phyloP scores from a whole-genome alignment of 2,888 invertebrate species.

The Tethea ocularis region DNA sequence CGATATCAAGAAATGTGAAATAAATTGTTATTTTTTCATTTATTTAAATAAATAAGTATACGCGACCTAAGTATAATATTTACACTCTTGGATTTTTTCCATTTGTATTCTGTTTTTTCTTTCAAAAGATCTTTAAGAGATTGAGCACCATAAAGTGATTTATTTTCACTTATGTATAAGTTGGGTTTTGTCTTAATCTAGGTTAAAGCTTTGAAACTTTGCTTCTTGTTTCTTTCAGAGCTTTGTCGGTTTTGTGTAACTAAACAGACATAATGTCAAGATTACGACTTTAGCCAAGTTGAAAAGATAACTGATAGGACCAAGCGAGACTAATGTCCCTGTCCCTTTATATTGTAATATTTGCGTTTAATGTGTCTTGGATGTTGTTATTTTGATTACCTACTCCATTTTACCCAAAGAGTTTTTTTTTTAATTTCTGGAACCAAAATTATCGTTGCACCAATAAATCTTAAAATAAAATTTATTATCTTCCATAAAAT shows the following conservation, averaged over 20 bases:
- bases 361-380: neutral
- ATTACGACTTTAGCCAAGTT: slow-evolving; percentile 18
- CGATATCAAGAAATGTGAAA: too few species aligned
- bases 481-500: too few species aligned
- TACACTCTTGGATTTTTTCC: too few species aligned
- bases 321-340: slow-evolving; percentile 12
- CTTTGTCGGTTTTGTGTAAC: neutral
- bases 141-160: neutral
- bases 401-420: too few species aligned
- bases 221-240: neutral
- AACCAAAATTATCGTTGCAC: too few species aligned
- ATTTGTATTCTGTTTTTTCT: too few species aligned
- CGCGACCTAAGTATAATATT: too few species aligned
- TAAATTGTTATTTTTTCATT: too few species aligned
- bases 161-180: neutral
- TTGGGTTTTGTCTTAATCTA: neutral
- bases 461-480: too few species aligned
- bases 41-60: too few species aligned
- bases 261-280: slow-evolving; percentile 19
- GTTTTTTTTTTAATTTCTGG: too few species aligned
- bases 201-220: neutral
- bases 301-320: slow-evolving; percentile 9
- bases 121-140: neutral
- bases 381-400: neutral
- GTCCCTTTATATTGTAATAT: neutral